Conservation (phyloP, 2,113 vertebrate genomes). For the Nettapus auritus region DNA sequence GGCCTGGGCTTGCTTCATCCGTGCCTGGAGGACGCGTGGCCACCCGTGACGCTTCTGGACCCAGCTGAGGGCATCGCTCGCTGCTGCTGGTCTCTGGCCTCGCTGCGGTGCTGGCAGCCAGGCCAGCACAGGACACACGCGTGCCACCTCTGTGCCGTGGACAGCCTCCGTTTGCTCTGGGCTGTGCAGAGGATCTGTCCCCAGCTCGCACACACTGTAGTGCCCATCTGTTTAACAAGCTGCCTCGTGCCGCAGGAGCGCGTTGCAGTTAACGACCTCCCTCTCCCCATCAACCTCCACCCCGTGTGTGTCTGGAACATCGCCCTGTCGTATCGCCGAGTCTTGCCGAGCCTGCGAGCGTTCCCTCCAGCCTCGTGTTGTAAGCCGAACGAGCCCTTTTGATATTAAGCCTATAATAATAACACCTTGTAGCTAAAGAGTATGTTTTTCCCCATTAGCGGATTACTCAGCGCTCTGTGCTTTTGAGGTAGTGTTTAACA, state of each 20-base stretch:
- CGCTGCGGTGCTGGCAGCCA: neutral
- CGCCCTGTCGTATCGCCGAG: neutral
- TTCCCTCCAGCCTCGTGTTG: neutral
- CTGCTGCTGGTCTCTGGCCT: neutral
- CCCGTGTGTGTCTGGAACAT: neutral
- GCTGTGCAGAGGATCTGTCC: neutral
- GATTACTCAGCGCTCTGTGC: conserved; percentile 55
- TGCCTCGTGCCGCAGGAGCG: neutral
- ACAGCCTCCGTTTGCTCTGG: no score
- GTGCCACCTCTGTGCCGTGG: neutral
- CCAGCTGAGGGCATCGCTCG: accelerated
- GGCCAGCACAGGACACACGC: neutral
- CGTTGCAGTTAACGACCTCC: neutral
- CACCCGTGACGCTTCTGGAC: neutral
- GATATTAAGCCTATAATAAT: conserved; percentile 61
- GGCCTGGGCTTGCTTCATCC: neutral
- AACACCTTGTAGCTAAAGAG: conserved; percentile 42
- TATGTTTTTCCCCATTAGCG: neutral
- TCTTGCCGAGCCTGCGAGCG: neutral
- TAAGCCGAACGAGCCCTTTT: conserved; percentile 17
- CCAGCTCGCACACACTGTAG: neutral
- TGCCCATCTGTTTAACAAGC: neutral
- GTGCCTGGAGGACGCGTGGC: neutral
- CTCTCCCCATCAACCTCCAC: neutral
- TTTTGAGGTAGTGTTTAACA: conserved; percentile 41